A percentile compares a stretch with the other conserved stretches of the same genome.
These are phyloP conservation scores for Campoplex nolae DNA, from an alignment of 2,888 invertebrate genomes.

Conservation along the genomic window DNA sequence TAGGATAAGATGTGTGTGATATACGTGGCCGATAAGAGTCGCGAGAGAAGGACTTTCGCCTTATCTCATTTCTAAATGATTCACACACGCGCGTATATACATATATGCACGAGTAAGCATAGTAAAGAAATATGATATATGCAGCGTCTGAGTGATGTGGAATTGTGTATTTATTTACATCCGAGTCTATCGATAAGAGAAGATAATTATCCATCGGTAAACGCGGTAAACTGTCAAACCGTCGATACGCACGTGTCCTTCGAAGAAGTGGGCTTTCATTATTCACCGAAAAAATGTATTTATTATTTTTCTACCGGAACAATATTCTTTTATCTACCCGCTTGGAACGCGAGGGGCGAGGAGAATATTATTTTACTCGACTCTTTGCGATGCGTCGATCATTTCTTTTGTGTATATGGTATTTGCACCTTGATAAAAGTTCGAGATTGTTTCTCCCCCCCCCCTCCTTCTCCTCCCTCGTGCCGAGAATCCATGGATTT, in stretches of 20 bases:
- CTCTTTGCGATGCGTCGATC: neutral
- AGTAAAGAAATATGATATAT: neutral
- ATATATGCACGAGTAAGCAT: neutral
- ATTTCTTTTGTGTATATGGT: constrained; percentile 21
- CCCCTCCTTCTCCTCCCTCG: neutral
- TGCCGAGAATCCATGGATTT: neutral
- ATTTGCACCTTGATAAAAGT: constrained; percentile 44
- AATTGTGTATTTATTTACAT: constrained; percentile 31
- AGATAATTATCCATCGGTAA: constrained; percentile 6
- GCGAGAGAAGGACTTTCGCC: neutral
- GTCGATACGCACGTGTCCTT: neutral
- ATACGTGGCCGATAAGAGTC: constrained; percentile 28
- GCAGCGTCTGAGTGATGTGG: neutral
- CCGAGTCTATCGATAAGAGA: constrained; percentile 6
- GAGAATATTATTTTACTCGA: neutral
- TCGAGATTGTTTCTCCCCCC: neutral
- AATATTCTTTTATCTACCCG: neutral
- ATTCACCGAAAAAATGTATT: neutral
- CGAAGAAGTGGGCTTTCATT: neutral
- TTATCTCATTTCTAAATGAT: constrained; percentile 46
- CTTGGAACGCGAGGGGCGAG: too few relatives aligned
- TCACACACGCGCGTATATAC: constrained; percentile 16
- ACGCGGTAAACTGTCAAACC: neutral
- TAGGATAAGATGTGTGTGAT: neutral
- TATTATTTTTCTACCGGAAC: neutral